phyloP scores from a whole-genome alignment of 2,113 vertebrate genomes.

The Osmerus eperlanus region DNA sequence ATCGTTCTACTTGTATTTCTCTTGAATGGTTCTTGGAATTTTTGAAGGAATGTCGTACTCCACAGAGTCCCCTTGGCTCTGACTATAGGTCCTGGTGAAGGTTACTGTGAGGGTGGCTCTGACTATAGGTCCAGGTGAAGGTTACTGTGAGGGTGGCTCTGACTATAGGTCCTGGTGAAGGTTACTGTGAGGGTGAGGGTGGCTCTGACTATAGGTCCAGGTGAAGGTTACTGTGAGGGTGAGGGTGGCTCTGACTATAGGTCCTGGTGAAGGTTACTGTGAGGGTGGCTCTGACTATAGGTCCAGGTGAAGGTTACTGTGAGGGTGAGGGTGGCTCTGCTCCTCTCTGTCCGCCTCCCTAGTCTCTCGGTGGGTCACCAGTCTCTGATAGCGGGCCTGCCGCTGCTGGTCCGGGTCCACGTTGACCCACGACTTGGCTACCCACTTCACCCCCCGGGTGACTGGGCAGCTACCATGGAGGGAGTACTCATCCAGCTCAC shows the following conservation, averaged over 20 bases:
- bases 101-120: constrained; percentile 60
- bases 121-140: constrained; percentile 69
- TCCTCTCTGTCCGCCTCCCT: constrained; percentile 57
- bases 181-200: constrained; percentile 61
- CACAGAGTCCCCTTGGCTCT: not conserved
- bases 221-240: constrained; percentile 67
- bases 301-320: too few species aligned
- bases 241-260: constrained; percentile 49
- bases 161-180: constrained; percentile 68
- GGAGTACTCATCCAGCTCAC: constrained; percentile 92
- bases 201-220: constrained; percentile 58
- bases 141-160: constrained; percentile 54
- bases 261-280: constrained; percentile 69
- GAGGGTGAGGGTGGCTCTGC: constrained; percentile 52
- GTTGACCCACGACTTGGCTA: constrained; percentile 94
- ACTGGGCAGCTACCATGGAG: constrained; percentile 91
- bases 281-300: too few species aligned
- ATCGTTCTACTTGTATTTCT: too few species aligned
- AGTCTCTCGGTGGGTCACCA: constrained; percentile 76
- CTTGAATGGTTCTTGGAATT: too few species aligned
- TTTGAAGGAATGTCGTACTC: not conserved
- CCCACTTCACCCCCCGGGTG: constrained; percentile 88
- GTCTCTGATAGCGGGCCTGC: constrained; percentile 87
- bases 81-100: constrained; percentile 68
- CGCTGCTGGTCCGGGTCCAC: constrained; percentile 85